phyloP scores from a whole-genome alignment of 1,140 invertebrate species.

The Heterodera carotae region DNA sequence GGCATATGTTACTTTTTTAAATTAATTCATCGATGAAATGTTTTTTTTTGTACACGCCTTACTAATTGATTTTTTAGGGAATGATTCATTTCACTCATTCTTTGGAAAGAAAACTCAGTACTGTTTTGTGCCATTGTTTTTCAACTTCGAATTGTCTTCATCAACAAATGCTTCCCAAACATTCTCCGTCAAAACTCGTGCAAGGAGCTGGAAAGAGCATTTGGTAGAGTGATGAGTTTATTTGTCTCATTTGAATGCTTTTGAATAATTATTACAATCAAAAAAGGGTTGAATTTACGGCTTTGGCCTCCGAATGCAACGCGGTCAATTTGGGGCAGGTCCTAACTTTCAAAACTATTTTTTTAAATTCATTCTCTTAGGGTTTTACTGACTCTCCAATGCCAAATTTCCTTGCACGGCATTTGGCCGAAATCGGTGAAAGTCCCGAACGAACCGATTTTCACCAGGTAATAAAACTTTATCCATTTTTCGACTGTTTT shows the following conservation, averaged over 20 bases:
- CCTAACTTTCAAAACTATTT: slow-evolving; percentile 7
- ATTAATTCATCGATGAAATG: no score
- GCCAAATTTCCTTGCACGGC: slow-evolving; percentile 80
- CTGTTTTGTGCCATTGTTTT: neutral
- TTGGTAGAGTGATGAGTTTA: no score
- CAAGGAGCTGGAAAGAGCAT: slow-evolving; percentile 28
- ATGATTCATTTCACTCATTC: neutral
- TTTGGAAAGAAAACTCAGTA: neutral
- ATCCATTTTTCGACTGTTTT: no score
- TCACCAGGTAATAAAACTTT: slow-evolving; percentile 74
- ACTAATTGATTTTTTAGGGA: no score
- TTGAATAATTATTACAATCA: neutral
- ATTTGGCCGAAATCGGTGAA: slow-evolving; percentile 74
- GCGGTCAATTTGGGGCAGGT: slow-evolving; percentile 89
- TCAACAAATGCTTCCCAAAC: neutral
- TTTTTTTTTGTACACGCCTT: no score
- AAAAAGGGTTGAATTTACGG: slow-evolving; percentile 88
- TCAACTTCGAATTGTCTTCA: slow-evolving; percentile 26
- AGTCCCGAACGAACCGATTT: slow-evolving; percentile 75
- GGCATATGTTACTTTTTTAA: no score
- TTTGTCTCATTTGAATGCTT: no score
- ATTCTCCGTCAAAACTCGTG: slow-evolving; percentile 30
- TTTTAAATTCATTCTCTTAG: slow-evolving; percentile 59
- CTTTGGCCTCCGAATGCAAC: slow-evolving; percentile 81
- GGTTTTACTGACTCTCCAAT: slow-evolving; percentile 93